Percentiles rank a stretch among this genome's conserved stretches.
These are phyloP conservation scores for Parotia lawesii DNA, from an alignment of 2,113 vertebrate genomes.

Conservation along the genomic window DNA sequence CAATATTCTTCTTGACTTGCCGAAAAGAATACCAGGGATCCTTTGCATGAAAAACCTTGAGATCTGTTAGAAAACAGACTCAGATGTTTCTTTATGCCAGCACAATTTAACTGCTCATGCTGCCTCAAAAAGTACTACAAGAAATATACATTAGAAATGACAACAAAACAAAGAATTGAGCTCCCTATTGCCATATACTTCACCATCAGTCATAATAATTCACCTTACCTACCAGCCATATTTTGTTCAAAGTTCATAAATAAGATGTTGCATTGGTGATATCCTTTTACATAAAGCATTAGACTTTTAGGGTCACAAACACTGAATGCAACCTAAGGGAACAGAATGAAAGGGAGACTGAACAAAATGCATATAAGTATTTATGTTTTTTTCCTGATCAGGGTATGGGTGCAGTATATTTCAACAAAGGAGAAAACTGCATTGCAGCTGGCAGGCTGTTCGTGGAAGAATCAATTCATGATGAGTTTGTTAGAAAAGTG, in stretches of 20 bases:
- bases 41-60: not conserved
- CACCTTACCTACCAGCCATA: not conserved
- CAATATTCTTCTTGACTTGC: not conserved
- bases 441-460: constrained; percentile 84
- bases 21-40: not conserved
- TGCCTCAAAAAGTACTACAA: not conserved
- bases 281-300: not conserved
- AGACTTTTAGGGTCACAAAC: not conserved
- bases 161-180: not conserved
- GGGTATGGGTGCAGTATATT: constrained; percentile 84
- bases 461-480: constrained; percentile 81
- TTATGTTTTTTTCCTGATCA: not conserved
- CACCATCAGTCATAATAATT: not conserved
- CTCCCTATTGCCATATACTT: not conserved
- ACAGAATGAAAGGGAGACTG: not conserved
- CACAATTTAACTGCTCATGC: not conserved
- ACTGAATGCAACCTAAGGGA: not conserved
- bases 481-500: constrained; percentile 80
- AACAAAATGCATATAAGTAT: not conserved
- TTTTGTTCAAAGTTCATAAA: not conserved
- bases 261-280: not conserved
- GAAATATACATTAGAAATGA: not conserved
- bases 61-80: not conserved
- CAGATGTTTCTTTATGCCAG: not conserved
- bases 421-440: constrained; percentile 87